These are phyloP conservation scores for Corydoras maculifer DNA, from an alignment of 2,113 vertebrate genomes.

Conservation along the genomic window DNA sequence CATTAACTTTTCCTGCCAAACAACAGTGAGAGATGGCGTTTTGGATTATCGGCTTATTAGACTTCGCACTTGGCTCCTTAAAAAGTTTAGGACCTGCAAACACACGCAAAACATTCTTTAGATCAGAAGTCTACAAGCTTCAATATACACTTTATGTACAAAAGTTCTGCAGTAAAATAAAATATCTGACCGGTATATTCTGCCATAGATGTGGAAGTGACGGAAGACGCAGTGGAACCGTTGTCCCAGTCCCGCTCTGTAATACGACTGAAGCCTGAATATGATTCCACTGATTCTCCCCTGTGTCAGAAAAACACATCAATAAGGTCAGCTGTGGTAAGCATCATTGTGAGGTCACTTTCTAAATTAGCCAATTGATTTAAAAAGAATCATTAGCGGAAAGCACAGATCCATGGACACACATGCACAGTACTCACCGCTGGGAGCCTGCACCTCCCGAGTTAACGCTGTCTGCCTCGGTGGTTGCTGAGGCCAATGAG, in stretches of 20 bases:
- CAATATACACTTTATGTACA: too few species aligned
- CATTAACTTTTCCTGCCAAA: slow-evolving; percentile 81
- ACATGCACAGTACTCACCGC: slow-evolving; percentile 55
- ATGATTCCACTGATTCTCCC: slow-evolving; percentile 75
- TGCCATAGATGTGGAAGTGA: slow-evolving; percentile 73
- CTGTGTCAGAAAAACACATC: slow-evolving; percentile 47
- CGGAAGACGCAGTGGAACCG: slow-evolving; percentile 76
- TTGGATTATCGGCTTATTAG: slow-evolving; percentile 81
- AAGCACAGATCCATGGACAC: background rate
- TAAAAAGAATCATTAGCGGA: slow-evolving; percentile 8
- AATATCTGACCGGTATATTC: slow-evolving; percentile 75
- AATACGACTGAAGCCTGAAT: slow-evolving; percentile 73
- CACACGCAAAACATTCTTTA: background rate
- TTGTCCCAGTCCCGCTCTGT: slow-evolving; percentile 84
- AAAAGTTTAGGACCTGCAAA: slow-evolving; percentile 77
- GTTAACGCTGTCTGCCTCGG: slow-evolving; percentile 75
- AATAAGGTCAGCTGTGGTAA: slow-evolving; percentile 4
- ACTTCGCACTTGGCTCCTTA: slow-evolving; percentile 82
- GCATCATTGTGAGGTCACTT: background rate
- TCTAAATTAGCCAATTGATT: slow-evolving; percentile 17
- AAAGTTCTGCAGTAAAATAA: background rate
- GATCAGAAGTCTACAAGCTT: too few species aligned
- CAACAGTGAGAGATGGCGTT: slow-evolving; percentile 82
- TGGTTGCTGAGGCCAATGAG: slow-evolving; percentile 75
- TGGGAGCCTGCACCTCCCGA: slow-evolving; percentile 72